Evolutionary conservation across 2,888 invertebrate genomes (phyloP).

Genomic region (Trichacis sp.): DNA sequence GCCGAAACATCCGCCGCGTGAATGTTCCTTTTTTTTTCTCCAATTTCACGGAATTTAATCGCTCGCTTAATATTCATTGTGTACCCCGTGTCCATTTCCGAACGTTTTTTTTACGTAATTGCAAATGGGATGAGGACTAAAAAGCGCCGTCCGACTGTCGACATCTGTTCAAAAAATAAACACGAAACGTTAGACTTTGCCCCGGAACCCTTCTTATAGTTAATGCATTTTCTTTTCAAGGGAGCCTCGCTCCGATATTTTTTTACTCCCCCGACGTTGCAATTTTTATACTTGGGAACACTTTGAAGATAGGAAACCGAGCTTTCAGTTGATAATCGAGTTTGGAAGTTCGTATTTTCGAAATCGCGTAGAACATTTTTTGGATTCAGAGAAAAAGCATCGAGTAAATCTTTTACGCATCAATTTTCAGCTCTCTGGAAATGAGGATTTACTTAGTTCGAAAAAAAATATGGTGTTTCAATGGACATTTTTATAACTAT

Average conservation of each 20-base stretch:
- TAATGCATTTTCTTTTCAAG: conserved; percentile 30
- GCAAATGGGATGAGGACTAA: conserved; percentile 32
- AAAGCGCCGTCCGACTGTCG: conserved; percentile 30
- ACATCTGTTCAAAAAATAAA: conserved; percentile 42
- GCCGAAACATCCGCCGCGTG: no score
- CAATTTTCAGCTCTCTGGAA: no score
- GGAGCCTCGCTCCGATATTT: conserved; percentile 17
- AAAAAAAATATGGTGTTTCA: no score
- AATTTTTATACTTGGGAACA: not conserved
- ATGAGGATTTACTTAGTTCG: no score
- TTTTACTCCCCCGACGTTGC: not conserved
- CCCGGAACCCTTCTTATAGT: conserved; percentile 25
- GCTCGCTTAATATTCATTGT: conserved; percentile 2
- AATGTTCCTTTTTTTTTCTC: no score
- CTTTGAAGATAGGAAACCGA: no score
- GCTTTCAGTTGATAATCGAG: no score
- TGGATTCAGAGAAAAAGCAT: no score
- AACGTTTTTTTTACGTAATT: conserved; percentile 36
- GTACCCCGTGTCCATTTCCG: conserved; percentile 11
- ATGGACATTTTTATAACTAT: no score
- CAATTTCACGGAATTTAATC: conserved; percentile 2
- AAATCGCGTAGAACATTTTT: no score
- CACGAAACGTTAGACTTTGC: conserved; percentile 28
- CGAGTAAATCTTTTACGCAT: no score
- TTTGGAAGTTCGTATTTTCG: no score